A percentile compares a stretch with the other conserved stretches of the same genome.
These are phyloP conservation scores for Terebella lapidaria DNA, from an alignment of 2,888 invertebrate species.

Conservation along the genomic window DNA sequence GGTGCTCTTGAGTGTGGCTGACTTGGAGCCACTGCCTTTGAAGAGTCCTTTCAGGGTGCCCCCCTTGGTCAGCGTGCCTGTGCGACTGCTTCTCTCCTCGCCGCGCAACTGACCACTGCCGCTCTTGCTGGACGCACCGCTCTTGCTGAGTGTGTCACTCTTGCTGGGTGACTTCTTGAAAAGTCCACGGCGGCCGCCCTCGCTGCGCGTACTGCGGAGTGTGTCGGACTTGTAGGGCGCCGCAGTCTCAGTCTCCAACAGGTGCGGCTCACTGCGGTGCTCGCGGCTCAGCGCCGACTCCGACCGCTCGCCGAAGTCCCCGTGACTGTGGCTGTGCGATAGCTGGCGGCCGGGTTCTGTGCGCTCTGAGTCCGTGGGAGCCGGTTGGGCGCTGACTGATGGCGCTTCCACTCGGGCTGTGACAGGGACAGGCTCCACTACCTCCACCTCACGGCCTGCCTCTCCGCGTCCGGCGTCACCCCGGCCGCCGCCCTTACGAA, in stretches of 20 bases:
- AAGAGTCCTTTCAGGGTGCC: neutral
- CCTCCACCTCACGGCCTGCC: neutral
- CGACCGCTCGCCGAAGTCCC: too few species aligned
- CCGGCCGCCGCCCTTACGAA: neutral
- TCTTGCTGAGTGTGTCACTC: neutral
- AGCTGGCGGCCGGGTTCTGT: too few species aligned
- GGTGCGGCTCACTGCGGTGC: neutral
- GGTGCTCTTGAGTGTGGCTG: neutral
- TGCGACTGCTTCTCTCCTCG: neutral
- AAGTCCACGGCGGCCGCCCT: neutral
- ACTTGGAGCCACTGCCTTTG: too few species aligned
- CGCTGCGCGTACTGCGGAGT: neutral
- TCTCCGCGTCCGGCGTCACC: neutral
- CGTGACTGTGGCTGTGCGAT: too few species aligned
- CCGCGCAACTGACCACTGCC: neutral
- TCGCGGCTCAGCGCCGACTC: neutral
- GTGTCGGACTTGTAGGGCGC: neutral
- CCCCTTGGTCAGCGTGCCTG: neutral
- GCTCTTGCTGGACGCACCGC: neutral
- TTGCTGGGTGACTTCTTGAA: neutral
- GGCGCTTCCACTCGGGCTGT: too few species aligned
- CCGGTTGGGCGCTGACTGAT: too few species aligned
- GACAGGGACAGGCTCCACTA: too few species aligned
- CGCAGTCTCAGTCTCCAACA: neutral
- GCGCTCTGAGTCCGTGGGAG: too few species aligned